Conservation (phyloP, 2,888 invertebrate species). For the Carpatolechia fugitivella region DNA sequence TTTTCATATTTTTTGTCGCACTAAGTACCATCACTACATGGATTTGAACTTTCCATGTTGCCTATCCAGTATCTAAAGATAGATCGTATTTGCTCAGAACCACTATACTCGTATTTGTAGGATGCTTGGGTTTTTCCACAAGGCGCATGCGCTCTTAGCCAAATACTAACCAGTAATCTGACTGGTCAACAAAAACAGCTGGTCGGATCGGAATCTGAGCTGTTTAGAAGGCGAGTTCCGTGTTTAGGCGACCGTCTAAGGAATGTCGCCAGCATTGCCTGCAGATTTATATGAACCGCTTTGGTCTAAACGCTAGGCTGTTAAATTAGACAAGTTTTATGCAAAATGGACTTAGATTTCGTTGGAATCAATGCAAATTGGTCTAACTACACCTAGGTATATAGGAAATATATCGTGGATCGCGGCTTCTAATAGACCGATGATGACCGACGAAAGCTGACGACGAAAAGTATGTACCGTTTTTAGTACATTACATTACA, state of each 20-base stretch:
- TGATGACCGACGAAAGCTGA: no score
- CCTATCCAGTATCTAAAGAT: no score
- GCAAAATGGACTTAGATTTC: not conserved
- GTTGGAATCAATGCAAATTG: no score
- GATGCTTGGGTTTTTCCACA: constrained; percentile 49
- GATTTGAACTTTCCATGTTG: no score
- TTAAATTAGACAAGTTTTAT: not conserved
- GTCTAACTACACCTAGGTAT: no score
- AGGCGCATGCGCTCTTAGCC: not conserved
- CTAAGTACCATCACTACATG: no score
- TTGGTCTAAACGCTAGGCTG: not conserved
- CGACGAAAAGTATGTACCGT: no score
- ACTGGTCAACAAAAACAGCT: constrained; percentile 38
- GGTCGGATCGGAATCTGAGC: constrained; percentile 38
- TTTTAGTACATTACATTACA: no score
- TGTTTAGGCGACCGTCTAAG: constrained; percentile 33
- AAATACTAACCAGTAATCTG: not conserved
- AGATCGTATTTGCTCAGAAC: not conserved
- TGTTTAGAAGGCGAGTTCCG: constrained; percentile 38
- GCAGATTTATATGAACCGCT: constrained; percentile 28
- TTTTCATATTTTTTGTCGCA: no score
- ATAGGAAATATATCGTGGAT: no score
- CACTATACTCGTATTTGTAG: constrained; percentile 18
- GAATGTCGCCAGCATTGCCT: constrained; percentile 32
- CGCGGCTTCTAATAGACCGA: no score